Conservation (phyloP, 2,113 vertebrate species). For the Podiceps cristatus region DNA sequence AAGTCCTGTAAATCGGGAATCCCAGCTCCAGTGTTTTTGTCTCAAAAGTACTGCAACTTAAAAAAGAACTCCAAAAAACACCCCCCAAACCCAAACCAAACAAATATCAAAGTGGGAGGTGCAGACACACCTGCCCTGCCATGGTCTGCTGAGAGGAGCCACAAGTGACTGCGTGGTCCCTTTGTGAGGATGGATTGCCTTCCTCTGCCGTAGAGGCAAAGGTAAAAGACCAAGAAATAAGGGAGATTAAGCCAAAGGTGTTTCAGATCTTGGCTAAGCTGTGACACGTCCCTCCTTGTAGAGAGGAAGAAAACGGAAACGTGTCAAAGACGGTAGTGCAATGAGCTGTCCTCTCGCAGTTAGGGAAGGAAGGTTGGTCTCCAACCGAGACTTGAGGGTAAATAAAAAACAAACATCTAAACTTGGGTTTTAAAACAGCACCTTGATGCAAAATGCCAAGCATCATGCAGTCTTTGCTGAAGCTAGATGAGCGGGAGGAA, state of each 20-base stretch:
- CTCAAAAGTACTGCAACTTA: not conserved
- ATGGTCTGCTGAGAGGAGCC: not conserved
- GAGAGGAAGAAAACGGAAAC: not conserved
- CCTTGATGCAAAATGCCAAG: not conserved
- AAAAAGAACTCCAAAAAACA: not conserved
- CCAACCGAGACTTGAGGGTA: rapidly evolving
- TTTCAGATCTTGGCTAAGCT: not conserved
- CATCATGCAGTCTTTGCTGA: not conserved
- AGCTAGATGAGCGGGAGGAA: not conserved
- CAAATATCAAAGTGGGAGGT: not conserved
- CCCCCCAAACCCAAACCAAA: not conserved
- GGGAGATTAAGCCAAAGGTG: not conserved
- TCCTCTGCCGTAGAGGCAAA: not conserved
- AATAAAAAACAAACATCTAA: not conserved
- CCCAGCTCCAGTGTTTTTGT: not conserved
- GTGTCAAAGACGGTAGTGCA: not conserved
- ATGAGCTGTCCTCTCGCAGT: not conserved
- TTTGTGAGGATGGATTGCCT: not conserved
- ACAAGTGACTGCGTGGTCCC: too few relatives aligned
- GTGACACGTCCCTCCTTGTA: not conserved
- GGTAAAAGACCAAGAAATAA: not conserved
- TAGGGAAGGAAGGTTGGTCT: not conserved
- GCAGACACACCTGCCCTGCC: not conserved
- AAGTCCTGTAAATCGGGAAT: not conserved
- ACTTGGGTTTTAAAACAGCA: not conserved